These are phyloP conservation scores for Anorthoa munda DNA, from an alignment of 2,888 invertebrate genomes.

Conservation along the genomic window DNA sequence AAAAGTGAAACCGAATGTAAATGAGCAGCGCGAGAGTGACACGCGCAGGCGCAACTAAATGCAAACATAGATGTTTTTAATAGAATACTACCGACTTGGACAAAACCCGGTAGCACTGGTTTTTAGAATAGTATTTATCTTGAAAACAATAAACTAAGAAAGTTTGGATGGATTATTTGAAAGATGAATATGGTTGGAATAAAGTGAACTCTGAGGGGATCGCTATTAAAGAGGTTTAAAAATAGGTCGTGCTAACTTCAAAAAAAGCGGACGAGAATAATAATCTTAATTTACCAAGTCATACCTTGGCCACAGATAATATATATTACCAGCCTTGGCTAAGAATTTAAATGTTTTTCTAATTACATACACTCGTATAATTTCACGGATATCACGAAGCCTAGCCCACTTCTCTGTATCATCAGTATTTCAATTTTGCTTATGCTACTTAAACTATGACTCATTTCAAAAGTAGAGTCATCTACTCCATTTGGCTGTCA, in stretches of 20 bases:
- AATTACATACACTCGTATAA: no score
- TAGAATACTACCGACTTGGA: not conserved
- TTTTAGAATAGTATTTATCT: not conserved
- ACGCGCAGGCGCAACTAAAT: conserved; percentile 32
- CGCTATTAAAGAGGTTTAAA: no score
- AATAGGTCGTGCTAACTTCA: no score
- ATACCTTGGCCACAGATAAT: no score
- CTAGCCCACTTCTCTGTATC: not conserved
- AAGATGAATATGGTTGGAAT: not conserved
- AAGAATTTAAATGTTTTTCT: no score
- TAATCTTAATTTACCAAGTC: no score
- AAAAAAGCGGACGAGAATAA: no score
- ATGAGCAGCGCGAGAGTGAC: conserved; percentile 54
- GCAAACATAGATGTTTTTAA: conserved; percentile 24
- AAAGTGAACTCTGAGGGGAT: not conserved
- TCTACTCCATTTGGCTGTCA: not conserved
- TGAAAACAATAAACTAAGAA: not conserved
- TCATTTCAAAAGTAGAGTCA: not conserved
- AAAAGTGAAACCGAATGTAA: conserved; percentile 78
- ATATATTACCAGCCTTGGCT: no score
- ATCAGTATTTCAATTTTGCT: not conserved
- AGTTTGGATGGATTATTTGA: not conserved
- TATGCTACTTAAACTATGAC: not conserved
- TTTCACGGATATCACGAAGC: no score
- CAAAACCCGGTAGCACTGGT: not conserved